Conservation (phyloP, 2,888 invertebrate genomes). For the Copidosoma aretas region DNA sequence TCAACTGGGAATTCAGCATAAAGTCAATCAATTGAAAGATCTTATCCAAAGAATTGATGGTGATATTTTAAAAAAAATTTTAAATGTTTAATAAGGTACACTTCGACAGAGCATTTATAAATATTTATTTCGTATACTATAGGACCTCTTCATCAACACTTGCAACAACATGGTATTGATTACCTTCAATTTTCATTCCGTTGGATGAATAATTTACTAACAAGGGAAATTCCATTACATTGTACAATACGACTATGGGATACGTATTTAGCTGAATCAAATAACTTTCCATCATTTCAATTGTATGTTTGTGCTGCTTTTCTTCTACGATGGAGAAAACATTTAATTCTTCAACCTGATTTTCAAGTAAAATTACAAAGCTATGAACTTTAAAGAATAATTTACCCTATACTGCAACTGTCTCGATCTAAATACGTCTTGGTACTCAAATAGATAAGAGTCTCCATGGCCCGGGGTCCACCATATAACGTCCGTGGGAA, state of each 20-base stretch:
- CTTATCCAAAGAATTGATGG: constrained; percentile 94
- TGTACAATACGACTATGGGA: constrained; percentile 99
- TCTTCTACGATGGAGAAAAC: constrained; percentile 89
- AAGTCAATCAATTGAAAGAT: constrained; percentile 95
- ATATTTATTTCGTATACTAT: constrained; percentile 28
- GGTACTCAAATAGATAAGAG: too few relatives aligned
- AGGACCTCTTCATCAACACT: constrained; percentile 88
- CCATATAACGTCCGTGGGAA: too few relatives aligned
- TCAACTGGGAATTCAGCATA: constrained; percentile 98
- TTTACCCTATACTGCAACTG: too few relatives aligned
- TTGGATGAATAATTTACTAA: constrained; percentile 99
- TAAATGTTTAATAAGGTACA: too few relatives aligned
- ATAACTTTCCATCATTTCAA: constrained; percentile 97
- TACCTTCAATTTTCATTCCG: constrained; percentile 99
- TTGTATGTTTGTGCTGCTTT: constrained; percentile 99
- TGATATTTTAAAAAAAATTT: constrained; percentile 56
- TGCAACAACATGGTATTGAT: constrained; percentile 92
- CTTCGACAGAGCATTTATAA: too few relatives aligned
- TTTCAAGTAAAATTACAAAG: constrained; percentile 77
- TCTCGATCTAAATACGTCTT: too few relatives aligned
- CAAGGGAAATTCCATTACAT: constrained; percentile 93
- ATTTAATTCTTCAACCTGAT: constrained; percentile 88
- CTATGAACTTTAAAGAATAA: not conserved
- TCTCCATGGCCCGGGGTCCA: too few relatives aligned
- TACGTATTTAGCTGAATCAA: constrained; percentile 95